phyloP scores from a whole-genome alignment of 2,113 vertebrate genomes.

The Heterocephalus glaber region DNA sequence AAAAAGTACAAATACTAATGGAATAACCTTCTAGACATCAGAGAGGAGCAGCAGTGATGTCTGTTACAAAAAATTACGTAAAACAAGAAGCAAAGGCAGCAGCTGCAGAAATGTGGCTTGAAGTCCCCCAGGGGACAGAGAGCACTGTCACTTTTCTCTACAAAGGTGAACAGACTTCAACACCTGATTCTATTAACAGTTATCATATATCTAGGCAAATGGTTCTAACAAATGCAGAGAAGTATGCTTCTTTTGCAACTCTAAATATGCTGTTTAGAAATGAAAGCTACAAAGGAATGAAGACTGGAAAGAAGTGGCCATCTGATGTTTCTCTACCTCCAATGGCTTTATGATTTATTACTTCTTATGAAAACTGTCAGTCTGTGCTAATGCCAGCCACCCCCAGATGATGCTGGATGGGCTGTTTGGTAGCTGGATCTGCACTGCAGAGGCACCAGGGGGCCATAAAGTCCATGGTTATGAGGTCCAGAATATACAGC shows the following conservation, averaged over 20 bases:
- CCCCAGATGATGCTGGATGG: no score
- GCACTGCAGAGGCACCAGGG: no score
- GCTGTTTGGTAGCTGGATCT: no score
- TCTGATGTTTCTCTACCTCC: not conserved
- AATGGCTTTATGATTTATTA: not conserved
- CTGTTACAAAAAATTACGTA: not conserved
- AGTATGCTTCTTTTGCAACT: not conserved
- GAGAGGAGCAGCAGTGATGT: not conserved
- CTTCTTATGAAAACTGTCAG: not conserved
- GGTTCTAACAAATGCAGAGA: not conserved
- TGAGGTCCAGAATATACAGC: no score
- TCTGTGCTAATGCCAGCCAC: no score
- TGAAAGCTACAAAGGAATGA: not conserved
- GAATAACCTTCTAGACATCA: not conserved
- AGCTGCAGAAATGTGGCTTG: not conserved
- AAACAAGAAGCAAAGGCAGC: not conserved
- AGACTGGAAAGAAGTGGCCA: not conserved
- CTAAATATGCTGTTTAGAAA: not conserved
- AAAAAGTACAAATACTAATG: not conserved
- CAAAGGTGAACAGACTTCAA: constrained; percentile 32
- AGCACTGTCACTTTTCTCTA: not conserved
- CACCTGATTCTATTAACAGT: not conserved
- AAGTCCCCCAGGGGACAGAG: not conserved
- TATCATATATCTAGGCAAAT: not conserved
- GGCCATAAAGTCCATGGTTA: no score